A percentile compares a stretch with the other conserved stretches of the same genome.
These are phyloP conservation scores for Hypsibius dujardini DNA, from an alignment of 1,140 invertebrate genomes.

Conservation along the genomic window DNA sequence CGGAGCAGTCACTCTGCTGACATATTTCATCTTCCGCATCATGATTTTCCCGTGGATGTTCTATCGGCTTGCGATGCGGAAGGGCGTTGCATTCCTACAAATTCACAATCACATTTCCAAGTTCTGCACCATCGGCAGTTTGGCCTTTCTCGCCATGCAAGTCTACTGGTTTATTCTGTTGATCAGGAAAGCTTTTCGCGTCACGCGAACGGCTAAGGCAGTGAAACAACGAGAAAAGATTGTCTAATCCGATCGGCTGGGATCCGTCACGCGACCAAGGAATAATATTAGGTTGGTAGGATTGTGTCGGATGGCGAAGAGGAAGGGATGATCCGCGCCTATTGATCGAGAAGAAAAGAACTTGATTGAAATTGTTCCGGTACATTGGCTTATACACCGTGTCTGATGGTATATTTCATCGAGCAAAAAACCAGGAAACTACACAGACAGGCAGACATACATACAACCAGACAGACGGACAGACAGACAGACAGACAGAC, in stretches of 20 bases:
- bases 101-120: not conserved
- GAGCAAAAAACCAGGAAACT: too few relatives aligned
- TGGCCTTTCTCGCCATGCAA: not conserved
- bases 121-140: not conserved
- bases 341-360: too few relatives aligned
- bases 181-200: not conserved
- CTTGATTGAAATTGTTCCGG: too few relatives aligned
- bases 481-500: too few relatives aligned
- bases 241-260: not conserved
- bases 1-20: not conserved
- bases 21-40: not conserved
- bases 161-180: slow-evolving; percentile 10
- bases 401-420: too few relatives aligned
- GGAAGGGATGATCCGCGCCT: too few relatives aligned
- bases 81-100: not conserved
- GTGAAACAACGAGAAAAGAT: not conserved
- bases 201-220: not conserved
- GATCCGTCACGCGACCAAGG: too few relatives aligned
- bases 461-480: too few relatives aligned
- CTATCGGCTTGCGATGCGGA: not conserved
- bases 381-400: too few relatives aligned
- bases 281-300: too few relatives aligned
- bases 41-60: slow-evolving; percentile 3
- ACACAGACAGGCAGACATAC: too few relatives aligned
- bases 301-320: too few relatives aligned